Percentiles rank a stretch among this genome's conserved stretches.
These are phyloP conservation scores for Manis crassicaudata DNA, from an alignment of 2,797 vertebrate genomes.

Conservation along the genomic window DNA sequence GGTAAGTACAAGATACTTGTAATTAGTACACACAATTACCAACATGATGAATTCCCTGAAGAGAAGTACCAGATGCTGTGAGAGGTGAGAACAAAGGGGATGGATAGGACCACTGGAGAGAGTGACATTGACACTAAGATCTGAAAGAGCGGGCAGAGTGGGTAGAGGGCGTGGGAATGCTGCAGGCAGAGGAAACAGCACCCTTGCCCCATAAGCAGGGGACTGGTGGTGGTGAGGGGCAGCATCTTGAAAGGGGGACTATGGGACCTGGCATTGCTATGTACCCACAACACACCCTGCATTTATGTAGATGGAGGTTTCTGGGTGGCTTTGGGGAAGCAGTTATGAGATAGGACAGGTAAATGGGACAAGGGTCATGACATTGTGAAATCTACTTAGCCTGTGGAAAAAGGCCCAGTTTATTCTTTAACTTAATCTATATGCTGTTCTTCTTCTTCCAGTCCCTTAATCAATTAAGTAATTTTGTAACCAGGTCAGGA, in stretches of 20 bases:
- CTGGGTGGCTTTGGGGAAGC: background rate
- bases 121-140: background rate
- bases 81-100: background rate
- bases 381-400: too few species aligned
- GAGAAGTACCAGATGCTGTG: background rate
- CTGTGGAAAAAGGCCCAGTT: too few species aligned
- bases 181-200: background rate
- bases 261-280: too few species aligned
- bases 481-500: too few species aligned
- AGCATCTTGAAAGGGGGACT: background rate
- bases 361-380: too few species aligned
- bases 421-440: too few species aligned
- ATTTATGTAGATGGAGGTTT: background rate
- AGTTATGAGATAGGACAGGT: too few species aligned
- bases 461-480: too few species aligned
- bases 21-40: background rate
- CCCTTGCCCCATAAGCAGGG: rapidly evolving
- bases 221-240: background rate
- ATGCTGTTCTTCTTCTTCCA: too few species aligned
- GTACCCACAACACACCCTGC: background rate
- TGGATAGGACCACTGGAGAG: background rate
- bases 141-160: background rate
- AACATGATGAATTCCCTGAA: background rate
- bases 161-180: rapidly evolving
- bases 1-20: background rate